Conservation (phyloP, 2,888 invertebrate genomes). For the Ditula angustiorana region DNA sequence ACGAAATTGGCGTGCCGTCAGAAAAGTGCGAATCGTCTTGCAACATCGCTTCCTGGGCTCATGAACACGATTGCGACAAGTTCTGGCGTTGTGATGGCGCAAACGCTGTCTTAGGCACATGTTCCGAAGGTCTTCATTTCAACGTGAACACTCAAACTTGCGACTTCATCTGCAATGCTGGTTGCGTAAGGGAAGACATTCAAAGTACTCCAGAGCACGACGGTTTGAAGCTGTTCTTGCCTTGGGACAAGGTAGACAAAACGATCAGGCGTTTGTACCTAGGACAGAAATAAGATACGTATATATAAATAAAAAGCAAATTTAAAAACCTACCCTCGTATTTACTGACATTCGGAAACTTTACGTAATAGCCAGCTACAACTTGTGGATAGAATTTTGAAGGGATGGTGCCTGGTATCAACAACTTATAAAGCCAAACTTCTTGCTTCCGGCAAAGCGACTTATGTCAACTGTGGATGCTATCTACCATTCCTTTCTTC, state of each 20-base stretch:
- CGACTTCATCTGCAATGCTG: constrained; percentile 68
- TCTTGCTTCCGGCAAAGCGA: too few relatives aligned
- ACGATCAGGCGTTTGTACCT: constrained; percentile 35
- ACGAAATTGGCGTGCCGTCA: constrained; percentile 23
- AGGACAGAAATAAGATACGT: not conserved
- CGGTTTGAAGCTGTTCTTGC: constrained; percentile 63
- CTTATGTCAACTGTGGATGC: too few relatives aligned
- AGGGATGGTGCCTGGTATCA: too few relatives aligned
- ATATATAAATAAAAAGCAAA: not conserved
- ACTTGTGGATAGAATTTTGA: too few relatives aligned
- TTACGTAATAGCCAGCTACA: too few relatives aligned
- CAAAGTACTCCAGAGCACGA: constrained; percentile 51
- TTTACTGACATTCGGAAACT: too few relatives aligned
- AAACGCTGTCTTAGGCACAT: constrained; percentile 52
- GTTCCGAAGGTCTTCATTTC: constrained; percentile 72
- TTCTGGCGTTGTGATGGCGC: constrained; percentile 68
- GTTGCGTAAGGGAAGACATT: constrained; percentile 53
- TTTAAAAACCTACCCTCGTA: too few relatives aligned
- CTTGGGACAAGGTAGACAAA: constrained; percentile 58
- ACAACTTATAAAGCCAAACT: too few relatives aligned
- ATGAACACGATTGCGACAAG: constrained; percentile 70
- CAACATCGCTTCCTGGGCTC: constrained; percentile 69
- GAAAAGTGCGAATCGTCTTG: constrained; percentile 59
- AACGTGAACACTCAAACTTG: constrained; percentile 63
- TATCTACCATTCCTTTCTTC: too few relatives aligned